Evolutionary conservation across 2,797 vertebrate genomes (phyloP).

Genomic region (Morelia viridis): DNA sequence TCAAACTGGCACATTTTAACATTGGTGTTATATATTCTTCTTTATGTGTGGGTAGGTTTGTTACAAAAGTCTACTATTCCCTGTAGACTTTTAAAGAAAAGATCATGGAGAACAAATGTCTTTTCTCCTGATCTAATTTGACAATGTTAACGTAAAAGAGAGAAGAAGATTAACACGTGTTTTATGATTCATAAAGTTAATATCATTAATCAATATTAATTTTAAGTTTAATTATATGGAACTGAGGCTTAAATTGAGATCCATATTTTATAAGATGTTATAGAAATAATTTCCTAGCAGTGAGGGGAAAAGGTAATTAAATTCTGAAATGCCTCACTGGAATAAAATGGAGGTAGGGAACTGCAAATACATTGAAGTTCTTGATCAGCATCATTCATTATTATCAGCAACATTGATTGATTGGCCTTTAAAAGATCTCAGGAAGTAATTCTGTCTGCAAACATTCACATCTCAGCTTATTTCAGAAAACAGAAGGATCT

Average conservation of each 20-base stretch:
- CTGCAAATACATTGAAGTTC: not conserved
- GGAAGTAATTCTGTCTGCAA: not conserved
- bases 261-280: constrained; percentile 43
- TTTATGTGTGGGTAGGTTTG: not conserved
- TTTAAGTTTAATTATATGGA: constrained; percentile 56
- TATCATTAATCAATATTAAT: constrained; percentile 54
- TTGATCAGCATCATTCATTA: not conserved
- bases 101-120: constrained; percentile 53
- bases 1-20: not conserved
- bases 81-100: constrained; percentile 25
- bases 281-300: constrained; percentile 40
- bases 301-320: constrained; percentile 38
- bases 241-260: constrained; percentile 55
- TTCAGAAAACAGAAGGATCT: not conserved
- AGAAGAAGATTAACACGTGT: constrained; percentile 39
- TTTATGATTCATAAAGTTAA: constrained; percentile 47
- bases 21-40: not conserved
- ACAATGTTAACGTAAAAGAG: constrained; percentile 47
- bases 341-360: not conserved
- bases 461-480: not conserved
- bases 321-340: not conserved
- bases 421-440: not conserved
- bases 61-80: constrained; percentile 13
- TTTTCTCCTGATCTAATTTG: constrained; percentile 56
- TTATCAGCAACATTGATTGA: not conserved